These are phyloP conservation scores for Erythrocercus mccallii DNA, from an alignment of 2,113 vertebrate genomes.

Conservation along the genomic window DNA sequence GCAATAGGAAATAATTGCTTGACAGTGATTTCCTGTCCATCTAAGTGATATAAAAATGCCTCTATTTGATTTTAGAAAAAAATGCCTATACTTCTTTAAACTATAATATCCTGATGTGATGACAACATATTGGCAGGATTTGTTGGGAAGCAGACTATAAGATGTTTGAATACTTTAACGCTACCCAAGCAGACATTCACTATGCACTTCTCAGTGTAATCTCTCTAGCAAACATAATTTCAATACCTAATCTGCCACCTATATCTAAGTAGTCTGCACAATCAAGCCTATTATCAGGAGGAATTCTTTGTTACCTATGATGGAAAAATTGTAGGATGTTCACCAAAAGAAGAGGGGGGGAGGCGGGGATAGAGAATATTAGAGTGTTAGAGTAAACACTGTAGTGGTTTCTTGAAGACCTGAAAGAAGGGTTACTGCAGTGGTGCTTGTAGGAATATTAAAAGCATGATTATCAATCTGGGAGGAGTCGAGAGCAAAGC, in stretches of 20 bases:
- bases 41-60: not conserved
- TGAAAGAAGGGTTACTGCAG: not conserved
- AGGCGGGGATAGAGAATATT: rapidly evolving
- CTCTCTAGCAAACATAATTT: not conserved
- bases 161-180: not conserved
- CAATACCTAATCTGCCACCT: not conserved
- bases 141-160: not conserved
- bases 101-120: not conserved
- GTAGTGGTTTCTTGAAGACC: not conserved
- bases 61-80: not conserved
- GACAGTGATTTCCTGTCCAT: not conserved
- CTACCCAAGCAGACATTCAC: not conserved
- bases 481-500: not conserved
- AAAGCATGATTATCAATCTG: not conserved
- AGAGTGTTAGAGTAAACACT: not conserved
- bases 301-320: not conserved
- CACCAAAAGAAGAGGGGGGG: not conserved
- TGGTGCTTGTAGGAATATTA: not conserved
- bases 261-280: not conserved
- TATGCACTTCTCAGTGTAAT: not conserved
- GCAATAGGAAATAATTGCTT: not conserved
- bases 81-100: not conserved
- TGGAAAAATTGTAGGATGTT: not conserved
- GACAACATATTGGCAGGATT: not conserved
- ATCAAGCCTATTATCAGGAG: not conserved